Conservation (phyloP, 64 coral and sea anemone genomes). For the Acropora tenuis region DNA sequence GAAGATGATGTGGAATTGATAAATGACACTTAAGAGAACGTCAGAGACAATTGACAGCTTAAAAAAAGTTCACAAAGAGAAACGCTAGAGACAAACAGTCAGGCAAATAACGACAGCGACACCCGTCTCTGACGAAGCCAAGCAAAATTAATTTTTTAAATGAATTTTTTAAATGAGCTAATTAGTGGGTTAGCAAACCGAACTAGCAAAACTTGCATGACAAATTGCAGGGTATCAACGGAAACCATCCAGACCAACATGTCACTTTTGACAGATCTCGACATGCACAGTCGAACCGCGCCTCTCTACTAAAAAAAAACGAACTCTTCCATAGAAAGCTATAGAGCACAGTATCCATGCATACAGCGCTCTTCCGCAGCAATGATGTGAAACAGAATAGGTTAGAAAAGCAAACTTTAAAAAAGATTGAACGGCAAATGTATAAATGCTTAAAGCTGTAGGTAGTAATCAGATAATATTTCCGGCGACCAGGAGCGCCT, state of each 20-base stretch:
- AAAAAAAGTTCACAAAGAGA: slow-evolving; percentile 10
- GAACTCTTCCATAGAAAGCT: not conserved
- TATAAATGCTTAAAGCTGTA: not conserved
- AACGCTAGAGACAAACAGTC: slow-evolving; percentile 16
- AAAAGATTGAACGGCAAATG: not conserved
- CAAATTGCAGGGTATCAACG: slow-evolving; percentile 10
- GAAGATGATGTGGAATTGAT: slow-evolving; percentile 18
- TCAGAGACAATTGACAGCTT: slow-evolving; percentile 4
- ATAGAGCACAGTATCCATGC: not conserved
- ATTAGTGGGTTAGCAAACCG: slow-evolving; percentile 12
- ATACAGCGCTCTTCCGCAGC: not conserved
- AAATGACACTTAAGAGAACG: slow-evolving; percentile 17
- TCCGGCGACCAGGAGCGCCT: not conserved
- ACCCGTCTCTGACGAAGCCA: slow-evolving; percentile 15
- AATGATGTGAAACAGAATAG: not conserved
- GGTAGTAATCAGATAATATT: not conserved
- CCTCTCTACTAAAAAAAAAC: not conserved
- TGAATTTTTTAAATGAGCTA: slow-evolving; percentile 5
- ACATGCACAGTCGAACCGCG: not conserved
- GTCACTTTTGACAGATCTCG: slow-evolving; percentile 20
- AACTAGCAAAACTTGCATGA: slow-evolving; percentile 21
- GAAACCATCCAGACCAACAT: slow-evolving; percentile 23
- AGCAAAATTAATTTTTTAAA: slow-evolving; percentile 1
- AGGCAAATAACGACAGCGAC: slow-evolving; percentile 19
- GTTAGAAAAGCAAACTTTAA: not conserved